phyloP scores from a whole-genome alignment of 1,140 invertebrate genomes.

The Hestina assimilis region DNA sequence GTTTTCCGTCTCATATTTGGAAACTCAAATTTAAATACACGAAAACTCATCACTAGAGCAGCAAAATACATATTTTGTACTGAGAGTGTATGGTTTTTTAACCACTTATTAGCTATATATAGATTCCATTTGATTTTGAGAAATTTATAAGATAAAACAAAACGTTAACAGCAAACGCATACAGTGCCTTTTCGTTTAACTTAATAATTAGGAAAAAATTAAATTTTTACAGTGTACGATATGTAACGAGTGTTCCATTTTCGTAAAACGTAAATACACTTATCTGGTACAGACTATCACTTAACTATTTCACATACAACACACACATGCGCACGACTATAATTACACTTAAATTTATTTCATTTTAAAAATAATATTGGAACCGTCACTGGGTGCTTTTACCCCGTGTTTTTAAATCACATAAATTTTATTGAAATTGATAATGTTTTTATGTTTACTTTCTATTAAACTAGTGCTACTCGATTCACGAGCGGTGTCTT shows the following conservation, averaged over 20 bases:
- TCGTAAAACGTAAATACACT: conserved; percentile 62
- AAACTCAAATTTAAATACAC: neutral
- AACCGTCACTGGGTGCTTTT: neutral
- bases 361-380: conserved; percentile 7
- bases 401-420: conserved; percentile 8
- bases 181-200: conserved; percentile 1
- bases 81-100: conserved; percentile 27
- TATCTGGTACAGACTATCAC: conserved; percentile 69
- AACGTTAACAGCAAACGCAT: neutral
- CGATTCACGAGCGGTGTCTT: conserved; percentile 80
- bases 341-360: conserved; percentile 8
- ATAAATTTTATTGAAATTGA: neutral
- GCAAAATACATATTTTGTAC: conserved; percentile 46
- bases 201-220: conserved; percentile 16
- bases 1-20: too few species aligned
- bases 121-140: neutral
- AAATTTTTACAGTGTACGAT: conserved; percentile 63
- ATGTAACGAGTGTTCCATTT: conserved; percentile 71
- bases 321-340: conserved; percentile 16
- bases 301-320: conserved; percentile 32
- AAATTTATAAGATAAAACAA: neutral
- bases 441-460: neutral
- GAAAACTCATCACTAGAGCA: conserved; percentile 38
- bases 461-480: conserved; percentile 69
- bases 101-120: conserved; percentile 4